Base-by-base conservation (phyloP, 2,888 invertebrate species). In the Toxonevra muliebris region DNA sequence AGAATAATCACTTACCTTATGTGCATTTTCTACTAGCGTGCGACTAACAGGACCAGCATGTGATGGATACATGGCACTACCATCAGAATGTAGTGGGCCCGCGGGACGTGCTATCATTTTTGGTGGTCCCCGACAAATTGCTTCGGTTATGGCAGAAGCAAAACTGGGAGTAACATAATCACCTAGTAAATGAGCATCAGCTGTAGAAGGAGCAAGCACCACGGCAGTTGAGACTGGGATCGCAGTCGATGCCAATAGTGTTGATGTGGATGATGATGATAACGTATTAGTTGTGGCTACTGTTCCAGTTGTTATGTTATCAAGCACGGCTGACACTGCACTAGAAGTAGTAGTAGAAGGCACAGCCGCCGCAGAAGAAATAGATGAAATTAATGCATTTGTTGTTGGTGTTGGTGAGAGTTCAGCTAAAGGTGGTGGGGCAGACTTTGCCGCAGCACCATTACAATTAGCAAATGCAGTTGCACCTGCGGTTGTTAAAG, bases 1-100 rank as follows among this genome's bases (percentile, higher is more conserved):
- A 50, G 48, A 61, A 10, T 12, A 42, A 60, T 42, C 15, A 57
- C 75, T 76, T 77, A 90, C 90, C 87, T 89, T 90, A 71, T 87
- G 87, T 2, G 90, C 88, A 77, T 88, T 88, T 73, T 88, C 88
- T 76, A 88, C 87, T 43, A 90, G 84, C 71, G 87, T 87, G 55
- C 87, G 87, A 2, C 88, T 87, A 63, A 89, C 81, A 0, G 89
- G 88, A 0, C 90, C 90, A 1, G 88, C 88, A 17, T 87, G 83
- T 43, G 88, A 85, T 0, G 88, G 88, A 65, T 86, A 76, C 70
- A 87, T 86, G 54, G 87, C 75, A n/a, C 75, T 76, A 12, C 86
- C 86, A 61, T 82, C 79, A 0, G 84, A 82, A 64, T 84, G 85
- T 17, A 87, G 75, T 5, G 87, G 85, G 11, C 87, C 87, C 4